Evolutionary conservation across 2,113 vertebrate species (phyloP).

Genomic region (Neopipo cinnamomea): DNA sequence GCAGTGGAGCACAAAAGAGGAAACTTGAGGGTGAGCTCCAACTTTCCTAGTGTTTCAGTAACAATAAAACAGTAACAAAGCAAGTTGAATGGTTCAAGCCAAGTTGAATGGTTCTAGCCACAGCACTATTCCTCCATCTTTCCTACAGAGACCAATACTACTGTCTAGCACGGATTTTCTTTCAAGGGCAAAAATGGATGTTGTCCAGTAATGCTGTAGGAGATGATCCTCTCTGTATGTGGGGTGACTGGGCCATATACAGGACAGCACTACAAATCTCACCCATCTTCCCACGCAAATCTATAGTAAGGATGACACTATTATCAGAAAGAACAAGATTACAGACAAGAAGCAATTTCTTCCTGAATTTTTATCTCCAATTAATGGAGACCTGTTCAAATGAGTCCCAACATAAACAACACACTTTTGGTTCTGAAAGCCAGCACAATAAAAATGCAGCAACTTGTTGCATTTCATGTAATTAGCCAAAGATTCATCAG

Average conservation of each 20-base stretch:
- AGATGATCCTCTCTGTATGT: not conserved
- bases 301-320: not conserved
- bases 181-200: not conserved
- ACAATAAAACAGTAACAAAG: not conserved
- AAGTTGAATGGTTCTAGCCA: not conserved
- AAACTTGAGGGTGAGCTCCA: constrained; percentile 75
- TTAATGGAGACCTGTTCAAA: not conserved
- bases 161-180: not conserved
- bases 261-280: not conserved
- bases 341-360: not conserved
- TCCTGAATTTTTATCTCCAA: not conserved
- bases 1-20: constrained; percentile 58
- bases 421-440: not conserved
- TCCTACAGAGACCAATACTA: not conserved
- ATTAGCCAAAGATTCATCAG: not conserved
- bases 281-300: not conserved
- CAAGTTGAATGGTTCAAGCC: not conserved
- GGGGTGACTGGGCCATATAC: not conserved
- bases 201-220: not conserved
- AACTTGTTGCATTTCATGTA: not conserved
- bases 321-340: not conserved
- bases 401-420: not conserved
- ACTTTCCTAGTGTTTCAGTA: constrained; percentile 42
- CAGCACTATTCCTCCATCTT: not conserved
- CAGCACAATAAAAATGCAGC: not conserved